Evolutionary conservation across 2,113 vertebrate genomes (phyloP), one percentile per base, ranked within the genome.

Genomic region (Desmodus rotundus): DNA sequence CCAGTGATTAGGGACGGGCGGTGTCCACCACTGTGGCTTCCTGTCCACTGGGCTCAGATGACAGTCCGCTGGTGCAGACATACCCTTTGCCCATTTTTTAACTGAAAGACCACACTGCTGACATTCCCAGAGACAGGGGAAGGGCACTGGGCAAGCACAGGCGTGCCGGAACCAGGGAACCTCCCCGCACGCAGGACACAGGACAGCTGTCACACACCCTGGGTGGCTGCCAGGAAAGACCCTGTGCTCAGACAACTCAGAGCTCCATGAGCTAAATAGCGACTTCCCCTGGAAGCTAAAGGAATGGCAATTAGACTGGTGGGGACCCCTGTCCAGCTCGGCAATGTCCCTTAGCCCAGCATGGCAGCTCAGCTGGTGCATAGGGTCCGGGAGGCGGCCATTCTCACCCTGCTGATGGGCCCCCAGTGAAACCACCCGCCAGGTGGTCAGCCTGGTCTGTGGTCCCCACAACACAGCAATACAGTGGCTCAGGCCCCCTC

Each of bases 341-440:
- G 36, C 7, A 0, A 5, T 0, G 10, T 14, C 38, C 70, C 10
- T 63, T 2, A 5, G 15, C 4, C 67, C 61, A 26, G 36, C 8
- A 43, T 41, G 67, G 83, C 43, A 10, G 12, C n/a, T 77, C 68
- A 63, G 54, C 3, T 20, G 96, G 83, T 95, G 95, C 38, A 93
- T 6, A 58, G 92, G 84, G 92, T 56, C 16, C 33, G 84, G 92
- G 97, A 97, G 97, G 97, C 1, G 83, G 97, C 95, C 98, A 95
- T 77, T 95, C 56, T 65, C 38, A 24, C 16, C 92, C 12, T n/a
- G 93, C 91, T 96, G 52, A 92, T 95, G 96, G 97, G 95, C 97
- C 97, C 96, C 89, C 80, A 56, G 43, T 20, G 47, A 92, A 91
- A 52, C 56, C 7, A 36, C 52, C n/a, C 4, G 26, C 70, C 41